Evolutionary conservation across 2,888 invertebrate species (phyloP), one percentile per base, ranked within the genome.

Genomic region (Abrostola triplasia): DNA sequence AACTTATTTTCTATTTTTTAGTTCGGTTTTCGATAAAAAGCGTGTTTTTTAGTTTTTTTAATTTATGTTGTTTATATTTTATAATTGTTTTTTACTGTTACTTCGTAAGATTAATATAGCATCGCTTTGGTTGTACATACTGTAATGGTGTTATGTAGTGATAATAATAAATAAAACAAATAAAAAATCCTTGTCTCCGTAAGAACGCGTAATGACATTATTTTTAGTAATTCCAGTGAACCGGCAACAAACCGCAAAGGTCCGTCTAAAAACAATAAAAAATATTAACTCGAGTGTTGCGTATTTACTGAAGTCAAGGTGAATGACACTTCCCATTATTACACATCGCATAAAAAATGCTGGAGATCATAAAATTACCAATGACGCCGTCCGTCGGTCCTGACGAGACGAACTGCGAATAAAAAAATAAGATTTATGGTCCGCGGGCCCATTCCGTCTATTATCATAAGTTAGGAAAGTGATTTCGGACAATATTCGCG

Each of bases 401-500:
- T 70, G 77, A 70, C 76, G 69, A 80, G 81, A 81, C 72, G 80
- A 78, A 72, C 69, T 55, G 69, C 72, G 70, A 69, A 70, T 70
- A 76, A 80, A 84, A 81, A 82, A 84, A 82, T 67, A 72, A 82
- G 85, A 86, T 86, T 84, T 85, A 88, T 83, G 76, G 63, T 76
- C 79, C 81, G 73, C 72, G 64, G 79, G 79, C 82, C 79, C 80
- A 77, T 85, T 83, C 35, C 52, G 52, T 77, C 76, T 87, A 88
- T 88, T 89, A 88, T 82, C 85, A 89, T 89, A 88, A 89, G 78
- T 89, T 84, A 84, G 78, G 73, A 79, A 79, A 84, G 88, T 80
- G 77, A 85, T 87, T 84, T 75, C 59, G 70, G 73, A 84, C 88
- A 85, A 88, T 82, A 83, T 84, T 64, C 74, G 67, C 70, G 73